Base-by-base conservation (phyloP, 2,113 vertebrate species). In the Neofelis nebulosa region DNA sequence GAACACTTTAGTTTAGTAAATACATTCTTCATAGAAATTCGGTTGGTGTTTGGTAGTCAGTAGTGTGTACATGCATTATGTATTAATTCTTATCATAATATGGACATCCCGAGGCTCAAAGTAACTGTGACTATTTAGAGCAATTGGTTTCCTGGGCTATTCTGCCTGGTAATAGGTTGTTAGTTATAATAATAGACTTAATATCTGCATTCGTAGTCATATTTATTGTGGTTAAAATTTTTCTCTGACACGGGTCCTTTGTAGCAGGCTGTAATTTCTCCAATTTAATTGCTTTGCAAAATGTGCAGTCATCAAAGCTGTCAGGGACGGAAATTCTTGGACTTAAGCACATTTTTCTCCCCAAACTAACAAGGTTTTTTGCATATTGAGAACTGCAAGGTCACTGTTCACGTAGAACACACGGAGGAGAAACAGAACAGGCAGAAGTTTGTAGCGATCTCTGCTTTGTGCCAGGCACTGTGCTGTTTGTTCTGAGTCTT, bases 211-310 rank as follows among this genome's bases (percentile, higher is more conserved):
- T 81, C 9, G 2, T 69, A 8, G 18, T 89, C 41, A 86, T 89
- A 82, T 45, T 65, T 89, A 85, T 66, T 96, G 25, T 52, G 11
- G 18, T 65, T 92, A 85, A 91, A 48, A 15, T 89, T 73, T 71
- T 96, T 71, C 55, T 93, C 48, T 85, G 31, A 84, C 76, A 50
- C n/a, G 50, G 41, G 33, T 83, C n/a, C 15, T 87, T 93, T 69
- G 52, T 90, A 81, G 73, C 31, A 79, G 29, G 25, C 23, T 71
- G 4, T 69, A 91, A 88, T 93, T 97, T 95, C 71, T 50, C 33
- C 27, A 85, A 50, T 80, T 69, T 94, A 96, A 96, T 95, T 94
- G 63, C 61, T 94, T 96, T 94, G 50, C n/a, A 91, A 95, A 90
- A 74, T 93, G 33, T 81, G 31, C 50, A 95, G 81, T 96, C 97